These are phyloP conservation scores for Pseudochromis fuscus DNA, from an alignment of 2,797 vertebrate genomes.

Conservation along the genomic window DNA sequence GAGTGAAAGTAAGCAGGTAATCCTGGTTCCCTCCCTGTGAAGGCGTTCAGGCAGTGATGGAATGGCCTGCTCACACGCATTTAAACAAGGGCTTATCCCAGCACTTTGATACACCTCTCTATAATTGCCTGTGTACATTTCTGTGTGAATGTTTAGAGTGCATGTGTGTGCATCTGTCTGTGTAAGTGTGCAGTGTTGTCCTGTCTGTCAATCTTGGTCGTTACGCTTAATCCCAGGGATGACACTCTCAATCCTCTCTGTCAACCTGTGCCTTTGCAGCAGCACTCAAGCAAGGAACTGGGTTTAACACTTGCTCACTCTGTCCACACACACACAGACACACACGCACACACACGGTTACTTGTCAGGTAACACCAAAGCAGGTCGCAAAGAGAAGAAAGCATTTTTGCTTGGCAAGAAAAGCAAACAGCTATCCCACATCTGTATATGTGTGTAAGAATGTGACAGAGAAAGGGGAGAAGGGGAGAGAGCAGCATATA, in stretches of 20 bases:
- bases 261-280: constrained; percentile 79
- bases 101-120: constrained; percentile 82
- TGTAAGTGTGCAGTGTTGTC: constrained; percentile 75
- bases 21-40: constrained; percentile 51
- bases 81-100: constrained; percentile 67
- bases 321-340: constrained; percentile 34
- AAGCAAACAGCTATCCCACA: constrained; percentile 80
- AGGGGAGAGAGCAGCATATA: constrained; percentile 21
- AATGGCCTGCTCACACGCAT: constrained; percentile 71
- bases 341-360: constrained; percentile 21
- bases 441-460: constrained; percentile 70
- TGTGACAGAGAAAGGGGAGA: constrained; percentile 33
- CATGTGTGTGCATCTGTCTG: constrained; percentile 49
- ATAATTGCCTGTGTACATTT: constrained; percentile 78
- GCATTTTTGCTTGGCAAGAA: constrained; percentile 82
- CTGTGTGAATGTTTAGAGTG: constrained; percentile 55
- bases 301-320: constrained; percentile 75
- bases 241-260: constrained; percentile 83
- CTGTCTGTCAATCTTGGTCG: constrained; percentile 83
- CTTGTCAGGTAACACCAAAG: constrained; percentile 73
- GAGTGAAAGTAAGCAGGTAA: constrained; percentile 69
- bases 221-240: constrained; percentile 83
- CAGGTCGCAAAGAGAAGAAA: constrained; percentile 78
- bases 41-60: constrained; percentile 48
- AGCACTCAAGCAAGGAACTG: constrained; percentile 76